A percentile compares a stretch with the other conserved stretches of the same genome.
Evolutionary conservation across 2,113 vertebrate species (phyloP).

Genomic region (Coregonus clupeaformis): DNA sequence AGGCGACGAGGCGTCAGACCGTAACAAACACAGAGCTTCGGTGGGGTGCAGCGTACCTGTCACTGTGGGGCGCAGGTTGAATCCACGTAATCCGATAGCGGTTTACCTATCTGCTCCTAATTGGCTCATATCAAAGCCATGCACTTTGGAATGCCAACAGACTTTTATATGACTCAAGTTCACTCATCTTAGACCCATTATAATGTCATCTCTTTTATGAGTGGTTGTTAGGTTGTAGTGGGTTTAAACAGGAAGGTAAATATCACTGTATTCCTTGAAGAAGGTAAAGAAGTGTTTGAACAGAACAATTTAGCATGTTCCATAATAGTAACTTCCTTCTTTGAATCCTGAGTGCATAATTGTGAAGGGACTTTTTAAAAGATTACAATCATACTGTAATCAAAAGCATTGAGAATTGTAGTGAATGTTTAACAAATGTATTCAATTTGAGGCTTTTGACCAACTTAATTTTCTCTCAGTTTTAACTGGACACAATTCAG

Average conservation of each 20-base stretch:
- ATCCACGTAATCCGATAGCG: conserved; percentile 8
- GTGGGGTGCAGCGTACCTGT: conserved; percentile 25
- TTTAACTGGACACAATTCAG: background rate
- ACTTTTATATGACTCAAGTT: background rate
- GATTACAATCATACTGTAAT: background rate
- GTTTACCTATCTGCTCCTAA: background rate
- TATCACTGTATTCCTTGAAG: conserved; percentile 7
- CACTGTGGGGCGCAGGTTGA: background rate
- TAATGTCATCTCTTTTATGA: conserved; percentile 24
- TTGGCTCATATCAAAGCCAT: conserved; percentile 31
- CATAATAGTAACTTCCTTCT: background rate
- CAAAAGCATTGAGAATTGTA: conserved; percentile 7
- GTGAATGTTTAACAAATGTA: conserved; percentile 10
- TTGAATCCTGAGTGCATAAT: background rate
- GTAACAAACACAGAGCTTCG: conserved; percentile 50
- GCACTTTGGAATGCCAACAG: conserved; percentile 11
- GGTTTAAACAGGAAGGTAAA: background rate
- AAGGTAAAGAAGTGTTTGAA: conserved; percentile 9
- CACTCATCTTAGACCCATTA: conserved; percentile 18
- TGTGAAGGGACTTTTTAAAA: background rate
- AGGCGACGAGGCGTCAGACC: conserved; percentile 20
- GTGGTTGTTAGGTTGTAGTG: background rate
- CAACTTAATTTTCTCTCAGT: background rate
- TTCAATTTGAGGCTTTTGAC: background rate
- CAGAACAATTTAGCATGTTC: conserved; percentile 9